A percentile compares a stretch with the other conserved stretches of the same genome.
phyloP scores from a whole-genome alignment of 2,113 vertebrate genomes.

The Aspiorhynchus laticeps region DNA sequence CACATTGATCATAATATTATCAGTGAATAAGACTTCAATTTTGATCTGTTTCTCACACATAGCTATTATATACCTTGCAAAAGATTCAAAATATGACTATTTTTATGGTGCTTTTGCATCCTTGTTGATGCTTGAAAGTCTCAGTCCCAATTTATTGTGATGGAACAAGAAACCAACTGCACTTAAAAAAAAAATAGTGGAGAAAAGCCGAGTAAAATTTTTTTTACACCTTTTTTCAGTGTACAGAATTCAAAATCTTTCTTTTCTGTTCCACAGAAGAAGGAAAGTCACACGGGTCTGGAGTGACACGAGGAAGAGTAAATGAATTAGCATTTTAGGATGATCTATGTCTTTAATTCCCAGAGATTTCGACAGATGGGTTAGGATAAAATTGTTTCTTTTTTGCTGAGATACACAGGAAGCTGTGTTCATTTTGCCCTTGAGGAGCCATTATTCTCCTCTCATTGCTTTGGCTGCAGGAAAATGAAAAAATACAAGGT shows the following conservation, averaged over 20 bases:
- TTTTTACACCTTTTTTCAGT: no score
- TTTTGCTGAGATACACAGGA: slow-evolving; percentile 51
- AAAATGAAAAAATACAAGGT: neutral
- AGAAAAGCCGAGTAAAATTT: no score
- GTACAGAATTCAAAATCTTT: neutral
- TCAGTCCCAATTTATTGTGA: neutral
- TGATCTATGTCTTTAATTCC: slow-evolving; percentile 37
- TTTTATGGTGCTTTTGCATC: neutral
- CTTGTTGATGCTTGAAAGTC: neutral
- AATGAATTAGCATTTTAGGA: neutral
- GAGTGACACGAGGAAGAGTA: neutral
- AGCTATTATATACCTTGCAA: no score
- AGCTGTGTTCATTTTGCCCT: slow-evolving; percentile 28
- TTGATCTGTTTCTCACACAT: no score
- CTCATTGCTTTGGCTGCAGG: slow-evolving; percentile 52
- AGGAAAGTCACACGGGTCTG: neutral
- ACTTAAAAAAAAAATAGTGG: neutral
- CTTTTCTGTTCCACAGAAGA: neutral
- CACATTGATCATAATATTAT: no score
- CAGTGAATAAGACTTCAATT: no score
- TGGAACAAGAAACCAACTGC: neutral
- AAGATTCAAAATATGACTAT: no score
- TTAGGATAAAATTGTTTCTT: slow-evolving; percentile 43
- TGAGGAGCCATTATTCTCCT: slow-evolving; percentile 50
- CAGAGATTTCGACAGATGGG: slow-evolving; percentile 27